Evolutionary conservation across 2,797 vertebrate genomes (phyloP), one percentile per base, ranked within the genome.

Genomic region (Neoniphon sammara): DNA sequence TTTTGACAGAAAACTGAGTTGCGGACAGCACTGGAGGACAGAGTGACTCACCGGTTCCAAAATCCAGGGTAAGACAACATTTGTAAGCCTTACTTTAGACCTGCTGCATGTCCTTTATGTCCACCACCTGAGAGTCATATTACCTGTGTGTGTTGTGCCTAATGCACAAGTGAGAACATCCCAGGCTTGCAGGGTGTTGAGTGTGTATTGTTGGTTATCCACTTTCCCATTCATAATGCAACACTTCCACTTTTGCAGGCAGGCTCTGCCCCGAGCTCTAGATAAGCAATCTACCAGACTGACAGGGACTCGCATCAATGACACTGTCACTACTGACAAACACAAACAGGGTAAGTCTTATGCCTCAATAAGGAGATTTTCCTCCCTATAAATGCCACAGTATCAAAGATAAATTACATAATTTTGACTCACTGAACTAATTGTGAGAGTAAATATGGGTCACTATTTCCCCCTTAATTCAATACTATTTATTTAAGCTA

Each of bases 31-130:
- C 71, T 92, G 80, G 87, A 94, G 77, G 91, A 92, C 50, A 81
- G 76, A 88, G 56, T 81, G 67, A 85, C 89, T 75, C 93, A 92
- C 25, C 82, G 70, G 73, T 94, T 94, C 81, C 92, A 94, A 87
- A 90, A 89, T 62, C 82, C 85, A 47, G 87, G 91, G 93, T 95
- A 91, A 92, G 87, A 44, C 23, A 0, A 2, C 18, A 30, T 46
- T 47, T 53, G 9, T 10, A 8, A 39, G 7, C 49, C 30, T 15
- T 21, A 47, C 1, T 9, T 7, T 30, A 18, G 20, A 27, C n/a
- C 25, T 12, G 2, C n/a, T 46, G 17, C 34, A 8, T 23, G 21
- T 72, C 7, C 76, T 73, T 61, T 31, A 54, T 75, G 74, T 70
- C 58, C 15, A 17, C 46, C 17, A n/a, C 6, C 30, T 49, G 12